Evolutionary conservation across 2,888 invertebrate species (phyloP).

Genomic region (Drosophila nr. perissopoda): DNA sequence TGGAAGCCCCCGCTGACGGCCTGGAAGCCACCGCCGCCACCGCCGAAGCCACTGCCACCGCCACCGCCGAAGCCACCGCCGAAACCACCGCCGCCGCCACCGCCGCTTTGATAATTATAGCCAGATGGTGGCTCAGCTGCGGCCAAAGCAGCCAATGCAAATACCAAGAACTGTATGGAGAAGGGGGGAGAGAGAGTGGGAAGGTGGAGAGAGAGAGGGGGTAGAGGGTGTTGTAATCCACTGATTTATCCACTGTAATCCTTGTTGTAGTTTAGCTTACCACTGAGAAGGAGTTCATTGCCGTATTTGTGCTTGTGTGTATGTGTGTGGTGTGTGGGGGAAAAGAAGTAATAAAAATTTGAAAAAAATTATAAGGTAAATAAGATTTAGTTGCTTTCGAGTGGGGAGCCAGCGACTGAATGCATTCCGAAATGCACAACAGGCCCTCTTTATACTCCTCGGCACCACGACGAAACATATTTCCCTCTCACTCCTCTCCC

Average conservation of each 20-base stretch:
- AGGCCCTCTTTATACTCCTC: slow-evolving; percentile 84
- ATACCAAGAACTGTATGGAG: slow-evolving; percentile 91
- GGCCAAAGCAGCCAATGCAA: slow-evolving; percentile 91
- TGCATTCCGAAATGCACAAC: slow-evolving; percentile 83
- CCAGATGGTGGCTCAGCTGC: slow-evolving; percentile 91
- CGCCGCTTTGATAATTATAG: slow-evolving; percentile 91
- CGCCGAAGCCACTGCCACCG: slow-evolving; percentile 85
- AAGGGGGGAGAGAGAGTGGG: background rate
- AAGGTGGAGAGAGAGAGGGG: background rate
- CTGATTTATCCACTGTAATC: slow-evolving; percentile 30
- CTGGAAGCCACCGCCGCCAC: slow-evolving; percentile 89
- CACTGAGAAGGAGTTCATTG: slow-evolving; percentile 86
- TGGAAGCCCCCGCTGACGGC: slow-evolving; percentile 92
- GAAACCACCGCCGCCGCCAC: slow-evolving; percentile 79
- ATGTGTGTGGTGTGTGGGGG: slow-evolving; percentile 81
- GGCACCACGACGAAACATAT: slow-evolving; percentile 24
- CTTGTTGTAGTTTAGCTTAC: slow-evolving; percentile 78
- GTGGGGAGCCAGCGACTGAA: slow-evolving; percentile 85
- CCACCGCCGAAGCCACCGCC: slow-evolving; percentile 85
- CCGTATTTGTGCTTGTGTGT: slow-evolving; percentile 73
- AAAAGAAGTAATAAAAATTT: slow-evolving; percentile 82
- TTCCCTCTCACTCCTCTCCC: background rate
- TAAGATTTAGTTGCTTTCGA: slow-evolving; percentile 85
- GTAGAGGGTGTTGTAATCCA: slow-evolving; percentile 32
- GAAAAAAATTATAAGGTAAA: slow-evolving; percentile 78